Evolutionary conservation across 2,888 invertebrate species (phyloP).

Genomic region (Drosophila dives): DNA sequence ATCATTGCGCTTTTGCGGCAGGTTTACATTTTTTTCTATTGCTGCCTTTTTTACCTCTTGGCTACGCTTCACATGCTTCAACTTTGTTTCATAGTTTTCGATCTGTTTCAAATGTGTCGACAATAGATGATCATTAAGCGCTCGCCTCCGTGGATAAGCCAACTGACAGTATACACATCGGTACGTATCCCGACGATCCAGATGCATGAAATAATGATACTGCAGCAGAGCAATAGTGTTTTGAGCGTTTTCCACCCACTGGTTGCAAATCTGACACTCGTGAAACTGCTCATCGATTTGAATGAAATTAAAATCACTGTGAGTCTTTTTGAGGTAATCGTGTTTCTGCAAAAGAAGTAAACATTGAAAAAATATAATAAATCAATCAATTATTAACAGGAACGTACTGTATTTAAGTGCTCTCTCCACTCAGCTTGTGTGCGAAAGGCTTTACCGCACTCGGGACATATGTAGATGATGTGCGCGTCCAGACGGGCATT

Average conservation of each 20-base stretch:
- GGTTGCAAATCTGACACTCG: conserved; percentile 77
- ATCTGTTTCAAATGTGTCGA: conserved; percentile 59
- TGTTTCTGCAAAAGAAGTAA: conserved; percentile 53
- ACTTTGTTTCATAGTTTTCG: conserved; percentile 57
- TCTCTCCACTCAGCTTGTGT: conserved; percentile 80
- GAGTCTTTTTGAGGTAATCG: conserved; percentile 71
- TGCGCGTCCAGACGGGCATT: conserved; percentile 77
- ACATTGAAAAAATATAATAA: neutral
- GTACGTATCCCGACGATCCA: conserved; percentile 75
- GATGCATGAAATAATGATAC: conserved; percentile 80
- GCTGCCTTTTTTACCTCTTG: conserved; percentile 19
- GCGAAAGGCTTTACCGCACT: conserved; percentile 75
- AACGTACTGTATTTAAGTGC: conserved; percentile 68
- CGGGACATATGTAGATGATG: conserved; percentile 80
- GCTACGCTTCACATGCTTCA: conserved; percentile 49
- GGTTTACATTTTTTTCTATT: neutral
- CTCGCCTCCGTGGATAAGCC: conserved; percentile 73
- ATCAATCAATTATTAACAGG: neutral
- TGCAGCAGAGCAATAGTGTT: conserved; percentile 79
- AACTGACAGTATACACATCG: conserved; percentile 74
- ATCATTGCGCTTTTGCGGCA: conserved; percentile 58
- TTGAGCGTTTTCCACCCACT: conserved; percentile 79
- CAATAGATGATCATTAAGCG: conserved; percentile 69
- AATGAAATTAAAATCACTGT: conserved; percentile 74
- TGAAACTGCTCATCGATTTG: conserved; percentile 75